Conservation (phyloP, 1,140 invertebrate species). For the Drosophila sucinea region DNA sequence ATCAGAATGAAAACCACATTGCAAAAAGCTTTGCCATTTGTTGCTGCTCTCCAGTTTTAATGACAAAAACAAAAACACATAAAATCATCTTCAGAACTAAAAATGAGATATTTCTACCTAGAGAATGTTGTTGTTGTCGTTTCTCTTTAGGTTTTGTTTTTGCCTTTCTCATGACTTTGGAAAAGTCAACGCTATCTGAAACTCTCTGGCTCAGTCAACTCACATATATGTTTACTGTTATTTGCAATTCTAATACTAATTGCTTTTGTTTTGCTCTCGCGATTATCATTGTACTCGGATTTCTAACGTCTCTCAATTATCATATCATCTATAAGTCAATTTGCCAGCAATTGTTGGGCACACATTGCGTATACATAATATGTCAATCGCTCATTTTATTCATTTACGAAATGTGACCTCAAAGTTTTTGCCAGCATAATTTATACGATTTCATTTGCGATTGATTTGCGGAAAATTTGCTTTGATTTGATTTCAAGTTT, state of each 20-base stretch:
- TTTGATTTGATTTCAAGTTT: slow-evolving; percentile 18
- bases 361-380: slow-evolving; percentile 64
- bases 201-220: slow-evolving; percentile 22
- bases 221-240: background rate
- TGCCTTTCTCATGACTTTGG: slow-evolving; percentile 54
- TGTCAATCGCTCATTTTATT: too few species aligned
- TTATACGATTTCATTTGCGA: slow-evolving; percentile 26
- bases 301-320: slow-evolving; percentile 28
- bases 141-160: slow-evolving; percentile 16
- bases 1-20: slow-evolving; percentile 20
- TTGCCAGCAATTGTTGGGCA: slow-evolving; percentile 46
- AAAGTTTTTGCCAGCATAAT: slow-evolving; percentile 12
- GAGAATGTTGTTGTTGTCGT: background rate
- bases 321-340: slow-evolving; percentile 49
- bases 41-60: slow-evolving; percentile 36
- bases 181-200: slow-evolving; percentile 56
- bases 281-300: slow-evolving; percentile 11
- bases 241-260: slow-evolving; percentile 26
- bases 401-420: slow-evolving; percentile 13
- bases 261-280: slow-evolving; percentile 8
- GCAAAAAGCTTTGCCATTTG: slow-evolving; percentile 59
- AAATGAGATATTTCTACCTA: slow-evolving; percentile 22
- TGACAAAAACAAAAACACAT: slow-evolving; percentile 26
- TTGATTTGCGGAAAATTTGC: slow-evolving; percentile 15
- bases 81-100: slow-evolving; percentile 62